Evolutionary conservation across 2,888 invertebrate species (phyloP), one percentile per base, ranked within the genome.

Genomic region (Meteorus colon): DNA sequence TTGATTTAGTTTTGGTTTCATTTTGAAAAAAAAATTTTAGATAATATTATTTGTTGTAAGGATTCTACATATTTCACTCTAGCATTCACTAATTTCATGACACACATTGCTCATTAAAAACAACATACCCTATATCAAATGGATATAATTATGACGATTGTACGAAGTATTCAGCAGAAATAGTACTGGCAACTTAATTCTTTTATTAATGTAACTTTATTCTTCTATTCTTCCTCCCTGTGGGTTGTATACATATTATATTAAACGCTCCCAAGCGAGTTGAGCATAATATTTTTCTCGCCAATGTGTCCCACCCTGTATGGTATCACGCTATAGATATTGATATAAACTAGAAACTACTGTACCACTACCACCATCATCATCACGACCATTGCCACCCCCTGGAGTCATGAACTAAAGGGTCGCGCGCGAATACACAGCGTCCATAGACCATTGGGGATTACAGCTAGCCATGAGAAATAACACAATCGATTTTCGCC

Each of bases 341-440:
- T 8, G 8, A 19, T 19, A 48, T 55, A 55, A n/a, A 19, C 19
- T 5, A 5, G n/a, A 4, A 4, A 55, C 37, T 59, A 67, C 29
- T 27, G 4, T 34, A n/a, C 63, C 66, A 66, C 24, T 45, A 31
- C 51, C 41, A 65, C 34, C 63, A 19, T 48, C 63, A 81, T 73
- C 78, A 78, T 78, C 79, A 81, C 82, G 84, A 84, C 84, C 79
- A 74, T 79, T 80, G 80, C 81, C 81, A 81, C 78, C 81, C 76
- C 77, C 74, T 79, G 77, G 74, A 75, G 87, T 85, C 85, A 83
- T 67, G 73, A 16, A 76, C 67, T 27, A 19, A 37, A 41, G 41
- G 41, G 65, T 65, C 16, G 65, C 16, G 16, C 19, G 24, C n/a
- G 41, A 37, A 31, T 14, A 62, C 59, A 37, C 10, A 37, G 16